phyloP scores from a whole-genome alignment of 2,797 vertebrate genomes.

The Potorous gilbertii region DNA sequence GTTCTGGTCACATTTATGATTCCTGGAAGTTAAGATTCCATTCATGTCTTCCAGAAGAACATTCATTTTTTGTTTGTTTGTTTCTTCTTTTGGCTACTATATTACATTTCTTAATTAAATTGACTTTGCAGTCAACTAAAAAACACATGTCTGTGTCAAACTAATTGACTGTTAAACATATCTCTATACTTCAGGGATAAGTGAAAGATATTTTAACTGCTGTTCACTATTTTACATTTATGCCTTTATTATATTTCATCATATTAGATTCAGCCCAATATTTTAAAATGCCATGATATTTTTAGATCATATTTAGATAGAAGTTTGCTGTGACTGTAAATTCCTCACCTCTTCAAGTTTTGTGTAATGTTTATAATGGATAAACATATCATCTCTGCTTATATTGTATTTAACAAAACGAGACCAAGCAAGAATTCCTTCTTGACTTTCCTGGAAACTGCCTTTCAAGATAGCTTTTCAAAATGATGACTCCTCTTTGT shows the following conservation, averaged over 20 bases:
- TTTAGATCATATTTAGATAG: neutral
- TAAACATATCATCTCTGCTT: neutral
- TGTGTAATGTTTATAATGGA: neutral
- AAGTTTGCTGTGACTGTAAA: neutral
- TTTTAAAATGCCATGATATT: neutral
- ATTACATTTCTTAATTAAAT: neutral
- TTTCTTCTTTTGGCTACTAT: neutral
- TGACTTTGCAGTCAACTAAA: neutral
- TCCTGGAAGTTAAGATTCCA: neutral
- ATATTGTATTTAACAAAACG: neutral
- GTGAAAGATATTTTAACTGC: neutral
- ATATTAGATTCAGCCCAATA: neutral
- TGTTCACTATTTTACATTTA: neutral
- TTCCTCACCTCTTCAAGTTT: neutral
- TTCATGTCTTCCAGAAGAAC: neutral
- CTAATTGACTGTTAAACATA: neutral
- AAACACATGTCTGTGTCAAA: neutral
- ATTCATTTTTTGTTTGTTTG: neutral
- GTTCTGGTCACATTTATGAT: neutral
- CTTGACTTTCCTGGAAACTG: neutral
- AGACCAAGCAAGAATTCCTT: neutral
- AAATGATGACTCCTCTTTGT: neutral
- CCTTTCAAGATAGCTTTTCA: neutral
- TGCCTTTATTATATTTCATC: neutral
- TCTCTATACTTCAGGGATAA: neutral